Percentiles rank a stretch among this genome's conserved stretches.
Evolutionary conservation across 2,888 invertebrate species (phyloP).

Genomic region (Brassicogethes aeneus): DNA sequence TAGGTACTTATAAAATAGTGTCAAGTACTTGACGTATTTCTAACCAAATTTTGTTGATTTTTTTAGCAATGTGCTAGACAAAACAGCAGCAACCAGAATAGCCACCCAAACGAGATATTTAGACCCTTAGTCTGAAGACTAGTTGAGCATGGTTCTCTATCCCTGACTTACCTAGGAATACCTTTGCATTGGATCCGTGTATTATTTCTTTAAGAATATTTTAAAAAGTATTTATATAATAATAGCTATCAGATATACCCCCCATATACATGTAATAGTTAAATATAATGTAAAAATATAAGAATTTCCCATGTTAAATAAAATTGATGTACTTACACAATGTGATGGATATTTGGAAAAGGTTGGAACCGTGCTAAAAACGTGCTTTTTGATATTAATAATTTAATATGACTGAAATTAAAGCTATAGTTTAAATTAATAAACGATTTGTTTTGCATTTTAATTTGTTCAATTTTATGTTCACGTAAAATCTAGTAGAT

Average conservation of each 20-base stretch:
- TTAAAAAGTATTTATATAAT: too few relatives aligned
- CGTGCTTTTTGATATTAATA: slow-evolving; percentile 14
- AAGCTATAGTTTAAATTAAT: background rate
- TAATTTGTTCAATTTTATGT: slow-evolving; percentile 1
- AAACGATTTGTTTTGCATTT: slow-evolving; percentile 8
- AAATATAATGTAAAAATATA: too few relatives aligned
- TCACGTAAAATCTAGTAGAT: background rate
- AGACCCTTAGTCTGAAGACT: slow-evolving; percentile 65
- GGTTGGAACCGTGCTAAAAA: slow-evolving; percentile 18
- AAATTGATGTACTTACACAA: slow-evolving; percentile 25
- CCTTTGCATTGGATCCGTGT: slow-evolving; percentile 40
- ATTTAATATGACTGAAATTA: slow-evolving; percentile 10
- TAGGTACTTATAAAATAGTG: too few relatives aligned
- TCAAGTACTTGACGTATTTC: too few relatives aligned
- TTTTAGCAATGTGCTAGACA: slow-evolving; percentile 73
- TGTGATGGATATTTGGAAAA: slow-evolving; percentile 16
- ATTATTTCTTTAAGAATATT: slow-evolving; percentile 40
- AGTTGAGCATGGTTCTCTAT: slow-evolving; percentile 57
- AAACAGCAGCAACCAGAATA: slow-evolving; percentile 74
- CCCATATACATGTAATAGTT: too few relatives aligned
- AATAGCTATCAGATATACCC: too few relatives aligned
- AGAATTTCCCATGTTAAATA: slow-evolving; percentile 16
- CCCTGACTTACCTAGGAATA: slow-evolving; percentile 54
- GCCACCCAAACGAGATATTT: slow-evolving; percentile 74
- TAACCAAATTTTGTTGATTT: too few relatives aligned